Evolutionary conservation across 2,797 vertebrate genomes (phyloP).

Genomic region (Gadopsis bispinosus): DNA sequence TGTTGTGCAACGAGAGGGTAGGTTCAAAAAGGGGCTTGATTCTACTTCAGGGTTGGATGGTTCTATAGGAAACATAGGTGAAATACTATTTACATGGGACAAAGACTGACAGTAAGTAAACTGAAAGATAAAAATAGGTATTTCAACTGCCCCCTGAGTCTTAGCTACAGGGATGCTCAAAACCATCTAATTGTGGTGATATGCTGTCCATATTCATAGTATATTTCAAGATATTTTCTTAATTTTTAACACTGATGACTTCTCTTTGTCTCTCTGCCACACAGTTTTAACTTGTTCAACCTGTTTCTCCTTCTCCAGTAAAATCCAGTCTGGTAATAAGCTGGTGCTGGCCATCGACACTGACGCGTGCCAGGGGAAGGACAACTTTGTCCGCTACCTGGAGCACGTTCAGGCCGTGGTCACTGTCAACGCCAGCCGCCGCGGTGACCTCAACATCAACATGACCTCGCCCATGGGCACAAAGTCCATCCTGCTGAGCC

Average conservation of each 20-base stretch:
- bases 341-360: slow-evolving; percentile 90
- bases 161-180: neutral
- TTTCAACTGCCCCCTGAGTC: slow-evolving; percentile 4
- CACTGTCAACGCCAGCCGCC: slow-evolving; percentile 93
- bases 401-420: slow-evolving; percentile 98
- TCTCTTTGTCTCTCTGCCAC: neutral
- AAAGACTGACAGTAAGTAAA: neutral
- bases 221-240: no score
- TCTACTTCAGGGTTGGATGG: slow-evolving; percentile 32
- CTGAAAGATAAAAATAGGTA: neutral
- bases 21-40: slow-evolving; percentile 29
- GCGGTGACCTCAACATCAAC: slow-evolving; percentile 97
- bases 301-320: slow-evolving; percentile 82
- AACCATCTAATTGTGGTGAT: neutral
- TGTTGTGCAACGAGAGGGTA: slow-evolving; percentile 26
- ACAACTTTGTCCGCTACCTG: slow-evolving; percentile 97
- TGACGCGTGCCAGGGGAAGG: slow-evolving; percentile 94
- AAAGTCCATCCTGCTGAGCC: slow-evolving; percentile 97
- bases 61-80: slow-evolving; percentile 53
- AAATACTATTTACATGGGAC: slow-evolving; percentile 33
- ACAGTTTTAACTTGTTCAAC: slow-evolving; percentile 2
- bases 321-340: slow-evolving; percentile 91
- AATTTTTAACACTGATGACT: neutral
- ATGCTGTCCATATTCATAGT: neutral
- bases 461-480: slow-evolving; percentile 99